These are phyloP conservation scores for Desmophyllum pertusum DNA, from an alignment of 92 coral and sea anemone species.

Conservation along the genomic window DNA sequence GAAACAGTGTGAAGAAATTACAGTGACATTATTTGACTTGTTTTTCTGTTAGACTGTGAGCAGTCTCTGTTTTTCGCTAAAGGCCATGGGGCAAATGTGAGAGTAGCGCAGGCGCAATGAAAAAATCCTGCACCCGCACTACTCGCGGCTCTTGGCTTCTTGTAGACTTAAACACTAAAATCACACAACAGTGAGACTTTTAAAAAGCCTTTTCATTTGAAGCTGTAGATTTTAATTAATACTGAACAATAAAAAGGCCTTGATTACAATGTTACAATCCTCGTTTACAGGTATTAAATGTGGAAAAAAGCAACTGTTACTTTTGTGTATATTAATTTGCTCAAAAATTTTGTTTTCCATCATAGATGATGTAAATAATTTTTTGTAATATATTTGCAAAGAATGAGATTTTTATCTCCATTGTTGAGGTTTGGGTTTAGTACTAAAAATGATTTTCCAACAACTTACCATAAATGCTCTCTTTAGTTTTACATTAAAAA, in stretches of 20 bases:
- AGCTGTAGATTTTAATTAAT: neutral
- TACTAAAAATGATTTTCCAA: neutral
- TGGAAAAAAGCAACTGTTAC: neutral
- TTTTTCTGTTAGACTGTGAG: too few species aligned
- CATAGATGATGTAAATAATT: neutral
- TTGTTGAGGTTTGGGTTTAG: too few species aligned
- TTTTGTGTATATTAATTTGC: too few species aligned
- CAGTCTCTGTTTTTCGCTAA: too few species aligned
- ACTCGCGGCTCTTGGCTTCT: too few species aligned
- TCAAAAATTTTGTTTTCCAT: neutral
- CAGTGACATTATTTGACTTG: too few species aligned
- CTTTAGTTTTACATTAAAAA: neutral
- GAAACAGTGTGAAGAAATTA: too few species aligned
- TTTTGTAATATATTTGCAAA: neutral
- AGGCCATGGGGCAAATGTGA: too few species aligned
- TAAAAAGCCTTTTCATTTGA: too few species aligned
- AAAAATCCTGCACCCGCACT: too few species aligned
- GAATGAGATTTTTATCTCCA: neutral
- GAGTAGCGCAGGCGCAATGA: too few species aligned
- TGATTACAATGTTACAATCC: neutral
- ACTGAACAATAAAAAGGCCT: neutral
- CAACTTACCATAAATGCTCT: neutral
- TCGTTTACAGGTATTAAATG: neutral
- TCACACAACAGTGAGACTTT: neutral
- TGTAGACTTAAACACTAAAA: neutral